Base-by-base conservation (phyloP, 30 jellyfish, hydroid and myxozoan genomes). In the Aurelia aurita region DNA sequence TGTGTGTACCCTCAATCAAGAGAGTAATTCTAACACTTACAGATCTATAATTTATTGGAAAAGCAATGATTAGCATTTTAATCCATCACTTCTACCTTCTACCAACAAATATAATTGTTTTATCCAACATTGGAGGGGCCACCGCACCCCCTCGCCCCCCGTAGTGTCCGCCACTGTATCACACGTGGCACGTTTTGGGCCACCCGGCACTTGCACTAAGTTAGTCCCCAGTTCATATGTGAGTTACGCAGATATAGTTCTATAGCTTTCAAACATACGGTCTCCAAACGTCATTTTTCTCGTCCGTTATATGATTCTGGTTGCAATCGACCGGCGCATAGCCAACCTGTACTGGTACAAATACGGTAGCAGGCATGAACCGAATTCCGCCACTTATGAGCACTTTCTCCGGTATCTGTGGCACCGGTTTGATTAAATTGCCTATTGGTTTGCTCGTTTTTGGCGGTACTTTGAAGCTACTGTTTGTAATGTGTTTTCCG, bases 361-460 rank as follows among this genome's bases (percentile, higher is more conserved):
- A 85, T 62, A 85, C 95, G 3, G 95, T 85, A 6, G 95, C 89
- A 18, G 95, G 95, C 95, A 85, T 85, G 20, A 85, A 65, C 59
- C 77, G 75, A 18, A 85, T 75, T 15, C 89, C 95, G 5, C 77
- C 83, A 35, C 89, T 85, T 47, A 85, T 73, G 15, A 85, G 45
- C 27, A 71, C 54, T 31, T 65, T 74, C 12, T 85, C 95, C 28
- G 95, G 85, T 71, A 73, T 27, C 44, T 85, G 89, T 19, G 88
- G 88, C 43, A 85, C 87, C 15, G 93, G 93, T 23, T 83, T 83
- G 26, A 83, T 83, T 29, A 83, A 47, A 39, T 34, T 58, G 39
- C 87, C 80, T 4, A 70, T 87, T 15, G 85, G 63, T 21, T 29
- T 81, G 22, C 55, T 1, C 9, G 49, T 45, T 51, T 69, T 82